A percentile compares a stretch with the other conserved stretches of the same genome.
Conservation (phyloP, 2,888 invertebrate genomes). For the Lordiphosa fenestrarum region DNA sequence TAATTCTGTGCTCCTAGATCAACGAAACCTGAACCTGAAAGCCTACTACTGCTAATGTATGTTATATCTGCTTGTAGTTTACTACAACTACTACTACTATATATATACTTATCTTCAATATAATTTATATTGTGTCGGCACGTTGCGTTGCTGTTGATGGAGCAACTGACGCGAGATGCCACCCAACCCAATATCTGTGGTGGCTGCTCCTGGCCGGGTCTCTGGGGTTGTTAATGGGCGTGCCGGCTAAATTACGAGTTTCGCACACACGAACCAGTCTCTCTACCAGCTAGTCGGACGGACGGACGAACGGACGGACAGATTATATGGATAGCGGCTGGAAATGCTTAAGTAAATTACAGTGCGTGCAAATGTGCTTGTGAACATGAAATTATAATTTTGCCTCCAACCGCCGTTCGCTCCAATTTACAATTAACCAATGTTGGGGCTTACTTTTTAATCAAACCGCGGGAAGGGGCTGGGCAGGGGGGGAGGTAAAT, state of each 20-base stretch:
- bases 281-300: neutral
- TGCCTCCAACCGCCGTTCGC: slow-evolving; percentile 52
- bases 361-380: slow-evolving; percentile 76
- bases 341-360: slow-evolving; percentile 75
- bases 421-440: slow-evolving; percentile 68
- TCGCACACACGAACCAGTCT: slow-evolving; percentile 55
- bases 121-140: slow-evolving; percentile 77
- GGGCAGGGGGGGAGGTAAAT: slow-evolving; percentile 28
- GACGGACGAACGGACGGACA: slow-evolving; percentile 19
- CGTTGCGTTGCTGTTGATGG: slow-evolving; percentile 61
- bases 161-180: slow-evolving; percentile 70
- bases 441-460: slow-evolving; percentile 57
- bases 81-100: neutral
- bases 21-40: slow-evolving; percentile 5
- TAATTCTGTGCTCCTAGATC: slow-evolving; percentile 1
- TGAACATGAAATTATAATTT: slow-evolving; percentile 74
- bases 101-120: slow-evolving; percentile 25
- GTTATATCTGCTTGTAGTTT: slow-evolving; percentile 31
- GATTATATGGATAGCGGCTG: slow-evolving; percentile 59
- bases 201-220: slow-evolving; percentile 10
- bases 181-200: slow-evolving; percentile 49
- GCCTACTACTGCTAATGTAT: slow-evolving; percentile 41
- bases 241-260: slow-evolving; percentile 75
- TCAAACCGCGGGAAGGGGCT: slow-evolving; percentile 34
- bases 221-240: slow-evolving; percentile 66